phyloP scores from a whole-genome alignment of 2,113 vertebrate genomes.

The Ginglymostoma cirratum region DNA sequence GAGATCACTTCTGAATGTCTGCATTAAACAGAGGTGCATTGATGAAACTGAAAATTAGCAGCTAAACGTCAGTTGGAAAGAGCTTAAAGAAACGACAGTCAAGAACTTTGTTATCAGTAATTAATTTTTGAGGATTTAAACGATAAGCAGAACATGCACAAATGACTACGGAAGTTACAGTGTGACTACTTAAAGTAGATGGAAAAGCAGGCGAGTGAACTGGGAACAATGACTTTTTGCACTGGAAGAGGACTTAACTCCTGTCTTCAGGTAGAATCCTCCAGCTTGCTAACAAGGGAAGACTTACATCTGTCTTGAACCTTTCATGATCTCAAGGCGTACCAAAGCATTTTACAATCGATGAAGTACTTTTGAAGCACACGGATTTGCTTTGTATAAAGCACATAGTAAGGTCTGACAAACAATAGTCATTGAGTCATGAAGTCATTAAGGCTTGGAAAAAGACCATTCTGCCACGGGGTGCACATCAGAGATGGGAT shows the following conservation, averaged over 20 bases:
- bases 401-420: neutral
- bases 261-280: neutral
- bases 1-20: neutral
- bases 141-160: neutral
- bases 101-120: neutral
- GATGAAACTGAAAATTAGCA: neutral
- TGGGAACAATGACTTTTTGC: neutral
- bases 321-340: neutral
- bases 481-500: neutral
- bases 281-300: neutral
- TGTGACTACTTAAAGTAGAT: neutral
- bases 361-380: neutral
- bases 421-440: neutral
- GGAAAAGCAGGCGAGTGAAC: neutral
- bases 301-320: neutral
- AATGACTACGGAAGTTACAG: neutral
- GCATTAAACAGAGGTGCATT: neutral
- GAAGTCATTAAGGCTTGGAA: neutral
- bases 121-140: slow-evolving; percentile 4
- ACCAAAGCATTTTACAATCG: neutral
- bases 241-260: neutral
- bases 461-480: neutral
- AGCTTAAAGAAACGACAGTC: neutral
- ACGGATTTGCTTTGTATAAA: neutral
- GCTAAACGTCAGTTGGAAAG: neutral